Percentiles rank a stretch among this genome's conserved stretches.
Evolutionary conservation across 2,888 invertebrate genomes (phyloP).

Genomic region (Caenorhabditis japonica): DNA sequence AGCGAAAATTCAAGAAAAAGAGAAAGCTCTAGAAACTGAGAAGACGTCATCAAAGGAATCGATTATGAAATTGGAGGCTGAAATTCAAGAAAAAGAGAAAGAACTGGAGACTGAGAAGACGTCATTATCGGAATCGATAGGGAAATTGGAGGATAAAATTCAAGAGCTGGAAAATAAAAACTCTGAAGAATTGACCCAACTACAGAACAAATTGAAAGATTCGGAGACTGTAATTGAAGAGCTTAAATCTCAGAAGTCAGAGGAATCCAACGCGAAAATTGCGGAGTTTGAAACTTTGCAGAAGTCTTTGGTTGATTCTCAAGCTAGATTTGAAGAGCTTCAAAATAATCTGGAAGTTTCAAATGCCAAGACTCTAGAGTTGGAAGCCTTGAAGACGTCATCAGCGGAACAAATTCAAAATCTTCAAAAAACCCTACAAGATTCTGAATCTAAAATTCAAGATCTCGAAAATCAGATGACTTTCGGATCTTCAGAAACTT

Average conservation of each 20-base stretch:
- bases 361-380: no score
- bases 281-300: slow-evolving; percentile 1
- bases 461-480: not conserved
- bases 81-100: slow-evolving; percentile 6
- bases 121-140: not conserved
- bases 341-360: no score
- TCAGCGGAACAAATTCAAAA: not conserved
- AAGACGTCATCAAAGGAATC: slow-evolving; percentile 3
- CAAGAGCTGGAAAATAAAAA: not conserved
- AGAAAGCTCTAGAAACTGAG: slow-evolving; percentile 1
- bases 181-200: not conserved
- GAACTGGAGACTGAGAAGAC: slow-evolving; percentile 2
- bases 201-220: not conserved
- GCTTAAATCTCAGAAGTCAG: no score
- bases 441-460: slow-evolving; percentile 1
- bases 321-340: slow-evolving; percentile 3
- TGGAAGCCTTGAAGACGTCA: not conserved
- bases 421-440: not conserved
- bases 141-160: slow-evolving; percentile 10
- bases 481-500: not conserved
- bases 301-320: not conserved
- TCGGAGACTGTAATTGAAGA: no score
- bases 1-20: slow-evolving; percentile 4
- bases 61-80: slow-evolving; percentile 4
- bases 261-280: not conserved